Evolutionary conservation across 2,888 invertebrate species (phyloP), one percentile per base, ranked within the genome.

Genomic region (Calameuta pallipes): DNA sequence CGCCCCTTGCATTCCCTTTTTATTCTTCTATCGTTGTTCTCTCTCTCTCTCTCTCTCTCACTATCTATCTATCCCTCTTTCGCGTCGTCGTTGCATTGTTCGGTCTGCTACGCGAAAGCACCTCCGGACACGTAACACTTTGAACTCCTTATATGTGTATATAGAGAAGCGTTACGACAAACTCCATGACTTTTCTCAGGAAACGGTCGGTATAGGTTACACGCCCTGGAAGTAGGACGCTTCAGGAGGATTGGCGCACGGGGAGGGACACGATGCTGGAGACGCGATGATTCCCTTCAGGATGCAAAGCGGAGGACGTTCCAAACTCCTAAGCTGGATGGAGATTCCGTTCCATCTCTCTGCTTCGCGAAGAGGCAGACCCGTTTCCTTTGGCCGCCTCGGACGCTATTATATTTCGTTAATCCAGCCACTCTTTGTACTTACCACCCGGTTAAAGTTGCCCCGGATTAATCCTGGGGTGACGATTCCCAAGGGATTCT

Each of bases 21-120:
- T n/a, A 41, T 74, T 75, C 75, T 77, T 33, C 75, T 74, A 75
- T 68, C 68, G 35, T 74, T 74, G 12, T 74, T 41, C 41, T 75
- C 68, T 73, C 23, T 33, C 70, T 69, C 75, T 75, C 75, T 36
- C 37, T 69, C 77, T 74, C 77, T 74, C 74, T 77, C 4, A 0
- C 13, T 37, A 33, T 31, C 71, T 36, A 3, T 36, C 36, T 36
- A 36, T 74, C 77, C 36, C 71, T 76, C 37, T 37, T 71, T 79
- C 37, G 71, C 78, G 30, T 68, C 75, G 41, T 75, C 36, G 23
- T 56, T 56, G 56, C 23, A 56, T 56, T 56, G 56, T 56, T 56
- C 56, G 6, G 56, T 56, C 56, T 23, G 56, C 56, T 56, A 15
- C 56, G 56, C 56, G 23, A 56, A 56, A 56, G 56, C 56, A 56